Evolutionary conservation across 2,113 vertebrate species (phyloP).

Genomic region (Excalfactoria chinensis): DNA sequence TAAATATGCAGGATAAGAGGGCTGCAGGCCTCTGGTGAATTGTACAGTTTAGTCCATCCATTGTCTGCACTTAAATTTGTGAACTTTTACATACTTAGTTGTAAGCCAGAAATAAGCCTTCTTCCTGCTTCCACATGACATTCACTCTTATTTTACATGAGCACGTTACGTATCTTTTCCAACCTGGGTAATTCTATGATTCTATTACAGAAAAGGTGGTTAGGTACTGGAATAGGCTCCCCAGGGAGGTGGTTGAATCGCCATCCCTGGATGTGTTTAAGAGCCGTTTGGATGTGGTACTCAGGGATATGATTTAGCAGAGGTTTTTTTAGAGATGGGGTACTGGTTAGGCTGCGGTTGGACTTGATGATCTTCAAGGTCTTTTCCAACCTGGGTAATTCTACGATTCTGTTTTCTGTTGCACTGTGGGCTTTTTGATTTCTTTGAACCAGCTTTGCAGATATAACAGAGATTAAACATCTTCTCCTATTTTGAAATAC

Average conservation of each 20-base stretch:
- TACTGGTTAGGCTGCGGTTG: too few relatives aligned
- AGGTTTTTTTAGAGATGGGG: too few relatives aligned
- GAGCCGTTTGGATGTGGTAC: too few relatives aligned
- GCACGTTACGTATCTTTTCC: not conserved
- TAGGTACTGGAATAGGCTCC: too few relatives aligned
- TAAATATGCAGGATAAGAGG: not conserved
- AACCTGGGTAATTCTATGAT: too few relatives aligned
- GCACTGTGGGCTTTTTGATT: not conserved
- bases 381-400: too few relatives aligned
- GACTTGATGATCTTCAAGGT: too few relatives aligned
- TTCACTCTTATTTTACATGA: not conserved
- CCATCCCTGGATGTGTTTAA: too few relatives aligned
- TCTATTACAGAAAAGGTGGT: too few relatives aligned
- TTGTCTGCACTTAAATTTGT: not conserved
- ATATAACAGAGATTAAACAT: not conserved
- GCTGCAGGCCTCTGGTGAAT: not conserved
- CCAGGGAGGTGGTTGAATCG: too few relatives aligned
- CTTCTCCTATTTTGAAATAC: not conserved
- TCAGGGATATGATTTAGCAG: too few relatives aligned
- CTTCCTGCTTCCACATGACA: not conserved
- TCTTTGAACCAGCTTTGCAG: not conserved
- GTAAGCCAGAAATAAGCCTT: not conserved
- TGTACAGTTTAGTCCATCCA: not conserved
- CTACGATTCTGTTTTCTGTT: too few relatives aligned
- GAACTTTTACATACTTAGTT: not conserved